phyloP scores from a whole-genome alignment of 1,140 invertebrate genomes.

The Bombus pascuorum region DNA sequence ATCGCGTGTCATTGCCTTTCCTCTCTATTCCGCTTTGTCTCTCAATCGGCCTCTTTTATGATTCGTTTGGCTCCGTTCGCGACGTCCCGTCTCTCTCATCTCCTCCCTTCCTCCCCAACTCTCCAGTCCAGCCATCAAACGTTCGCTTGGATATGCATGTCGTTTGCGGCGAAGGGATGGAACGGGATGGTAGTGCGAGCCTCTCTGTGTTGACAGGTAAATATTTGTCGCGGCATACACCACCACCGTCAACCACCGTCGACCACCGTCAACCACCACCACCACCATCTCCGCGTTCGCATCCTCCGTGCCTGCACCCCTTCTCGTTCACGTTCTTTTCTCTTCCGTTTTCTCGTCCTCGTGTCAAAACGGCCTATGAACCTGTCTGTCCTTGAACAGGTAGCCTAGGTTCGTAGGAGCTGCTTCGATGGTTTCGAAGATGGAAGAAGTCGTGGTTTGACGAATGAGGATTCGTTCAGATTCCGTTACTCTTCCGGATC shows the following conservation, averaged over 20 bases:
- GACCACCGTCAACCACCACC: conserved; percentile 56
- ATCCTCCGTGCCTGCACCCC: conserved; percentile 54
- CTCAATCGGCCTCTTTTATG: conserved; percentile 64
- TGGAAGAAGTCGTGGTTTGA: no score
- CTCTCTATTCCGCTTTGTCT: conserved; percentile 49
- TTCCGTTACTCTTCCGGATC: no score
- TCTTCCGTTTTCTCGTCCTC: conserved; percentile 27
- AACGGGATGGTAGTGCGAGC: conserved; percentile 69
- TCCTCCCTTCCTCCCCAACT: conserved; percentile 1
- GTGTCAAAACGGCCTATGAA: conserved; percentile 2
- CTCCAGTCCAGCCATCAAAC: conserved; percentile 51
- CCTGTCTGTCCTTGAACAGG: background rate
- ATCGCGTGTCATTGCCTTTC: conserved; percentile 43
- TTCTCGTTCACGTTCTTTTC: background rate
- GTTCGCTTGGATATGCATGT: conserved; percentile 69
- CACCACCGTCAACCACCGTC: conserved; percentile 73
- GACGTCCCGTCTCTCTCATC: conserved; percentile 5
- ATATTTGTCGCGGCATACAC: conserved; percentile 80
- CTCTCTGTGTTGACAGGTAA: conserved; percentile 79
- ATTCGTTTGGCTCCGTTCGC: conserved; percentile 61
- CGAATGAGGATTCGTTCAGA: no score
- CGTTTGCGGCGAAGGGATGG: conserved; percentile 70
- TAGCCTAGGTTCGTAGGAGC: no score
- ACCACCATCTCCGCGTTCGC: conserved; percentile 63
- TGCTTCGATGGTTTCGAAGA: background rate